Percentiles rank a stretch among this genome's conserved stretches.
Evolutionary conservation across 2,113 vertebrate species (phyloP).

Genomic region (Cyanoderma ruficeps): DNA sequence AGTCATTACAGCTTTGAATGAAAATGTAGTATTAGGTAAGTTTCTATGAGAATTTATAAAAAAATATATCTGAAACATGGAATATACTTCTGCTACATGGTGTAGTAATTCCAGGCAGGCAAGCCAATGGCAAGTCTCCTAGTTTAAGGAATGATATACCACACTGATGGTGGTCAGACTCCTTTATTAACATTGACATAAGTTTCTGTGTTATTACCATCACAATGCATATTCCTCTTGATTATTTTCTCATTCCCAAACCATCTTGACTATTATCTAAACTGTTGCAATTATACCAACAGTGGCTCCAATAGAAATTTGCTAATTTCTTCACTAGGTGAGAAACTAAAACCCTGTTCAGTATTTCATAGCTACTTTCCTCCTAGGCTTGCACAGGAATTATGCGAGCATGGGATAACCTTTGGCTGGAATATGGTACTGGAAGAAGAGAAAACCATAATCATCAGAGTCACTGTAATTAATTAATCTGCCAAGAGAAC

Average conservation of each 20-base stretch:
- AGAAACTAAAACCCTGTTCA: background rate
- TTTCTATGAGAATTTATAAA: background rate
- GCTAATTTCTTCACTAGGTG: background rate
- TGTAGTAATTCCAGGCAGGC: background rate
- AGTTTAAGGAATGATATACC: background rate
- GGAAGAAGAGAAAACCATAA: background rate
- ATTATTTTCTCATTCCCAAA: background rate
- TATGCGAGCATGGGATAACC: background rate
- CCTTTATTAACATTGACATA: background rate
- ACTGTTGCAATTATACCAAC: background rate
- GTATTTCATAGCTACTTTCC: background rate
- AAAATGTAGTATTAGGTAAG: background rate
- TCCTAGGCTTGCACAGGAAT: background rate
- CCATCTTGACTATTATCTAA: background rate
- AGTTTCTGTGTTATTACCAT: background rate
- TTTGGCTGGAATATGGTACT: background rate
- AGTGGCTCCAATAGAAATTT: background rate
- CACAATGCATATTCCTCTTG: background rate
- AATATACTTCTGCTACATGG: background rate
- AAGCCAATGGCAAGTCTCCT: background rate
- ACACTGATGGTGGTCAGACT: background rate
- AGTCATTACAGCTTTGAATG: background rate
- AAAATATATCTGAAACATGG: background rate
- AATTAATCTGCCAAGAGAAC: background rate
- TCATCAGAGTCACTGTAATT: background rate